Evolutionary conservation across 1,140 invertebrate genomes (phyloP), one percentile per base, ranked within the genome.

Genomic region (Pygmarrhopalites habei): DNA sequence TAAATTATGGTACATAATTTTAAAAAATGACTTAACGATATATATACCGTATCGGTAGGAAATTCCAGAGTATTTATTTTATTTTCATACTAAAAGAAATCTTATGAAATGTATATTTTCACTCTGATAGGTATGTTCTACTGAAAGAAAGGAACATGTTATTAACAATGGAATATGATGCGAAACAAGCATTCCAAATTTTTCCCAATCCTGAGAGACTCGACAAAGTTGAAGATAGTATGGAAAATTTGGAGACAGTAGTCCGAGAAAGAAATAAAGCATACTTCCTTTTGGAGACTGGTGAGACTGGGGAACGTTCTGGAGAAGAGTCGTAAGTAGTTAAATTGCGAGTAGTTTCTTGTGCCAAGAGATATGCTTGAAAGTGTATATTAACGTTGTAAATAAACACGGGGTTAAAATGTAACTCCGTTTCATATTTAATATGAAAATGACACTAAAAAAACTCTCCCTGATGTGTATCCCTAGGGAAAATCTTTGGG

Each of bases 81-180:
- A n/a, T n/a, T n/a, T n/a, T n/a, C n/a, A n/a, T n/a, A n/a, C n/a
- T n/a, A n/a, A n/a, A n/a, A n/a, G n/a, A n/a, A n/a, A n/a, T n/a
- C n/a, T n/a, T n/a, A n/a, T n/a, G n/a, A n/a, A 35, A 35, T 35
- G 32, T 35, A 35, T 35, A 35, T 35, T 35, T 7, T 35, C 5
- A 7, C 5, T 35, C 32, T 35, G 5, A 35, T 69, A 90, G 88
- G 88, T 91, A 85, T 80, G 82, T 99, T 26, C 78, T 99, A 58
- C 76, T 98, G 25, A 99, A 98, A 79, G 96, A 99, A 79, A 79
- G 84, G 60, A 99, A 99, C 75, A 96, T 98, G 93, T 78, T 99
- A 5, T 75, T 95, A 51, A 98, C 96, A 19, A 96, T 98, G 95
- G 87, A 97, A 78, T 81, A 90, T 62, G 86, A 86, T 73, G 87